Base-by-base conservation (phyloP, 2,113 vertebrate species). In the Asarcornis scutulata region DNA sequence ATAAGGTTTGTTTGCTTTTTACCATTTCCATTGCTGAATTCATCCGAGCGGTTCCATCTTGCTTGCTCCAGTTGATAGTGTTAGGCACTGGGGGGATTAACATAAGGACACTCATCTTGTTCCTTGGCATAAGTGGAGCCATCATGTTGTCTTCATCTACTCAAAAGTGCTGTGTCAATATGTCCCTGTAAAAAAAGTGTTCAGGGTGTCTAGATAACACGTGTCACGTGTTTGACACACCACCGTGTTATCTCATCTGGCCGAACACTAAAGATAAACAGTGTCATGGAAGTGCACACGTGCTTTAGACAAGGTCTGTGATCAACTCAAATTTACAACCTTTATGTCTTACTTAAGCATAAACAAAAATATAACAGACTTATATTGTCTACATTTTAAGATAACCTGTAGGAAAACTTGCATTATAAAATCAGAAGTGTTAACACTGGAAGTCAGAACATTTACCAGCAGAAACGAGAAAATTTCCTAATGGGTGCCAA, bases 111-210 rank as follows among this genome's bases (percentile, higher is more conserved):
- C 86, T 95, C 86, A 34, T 82, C 87, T 85, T 95, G 52, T 89
- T 95, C 89, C 78, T 96, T 20, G 46, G 74, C n/a, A 4, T 79
- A 95, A 95, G 95, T 95, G 94, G 91, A 96, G 87, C 77, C 94
- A 95, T 95, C 89, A 29, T 55, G 86, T 62, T 95, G 89, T 82
- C 94, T 89, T 89, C 95, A 62, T 95, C 83, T 69, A 16, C 91
- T 93, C 86, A 17, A 53, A 97, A 92, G 89, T 2, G 2, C 81
- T 85, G 78, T 96, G 94, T 96, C 93, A 95, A 95, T 95, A 92
- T 95, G 89, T 79, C 89, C 83, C 91, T 87, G 66, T 23, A 68
- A 44, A 94, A 89, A 44, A 75, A 97, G 93, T 62, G 86, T 78
- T 91, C 42, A 0, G 32, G 71, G 86, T 91, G 18, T 76, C 48